Conservation (phyloP, 2,797 vertebrate species). For the Melanogrammus aeglefinus region DNA sequence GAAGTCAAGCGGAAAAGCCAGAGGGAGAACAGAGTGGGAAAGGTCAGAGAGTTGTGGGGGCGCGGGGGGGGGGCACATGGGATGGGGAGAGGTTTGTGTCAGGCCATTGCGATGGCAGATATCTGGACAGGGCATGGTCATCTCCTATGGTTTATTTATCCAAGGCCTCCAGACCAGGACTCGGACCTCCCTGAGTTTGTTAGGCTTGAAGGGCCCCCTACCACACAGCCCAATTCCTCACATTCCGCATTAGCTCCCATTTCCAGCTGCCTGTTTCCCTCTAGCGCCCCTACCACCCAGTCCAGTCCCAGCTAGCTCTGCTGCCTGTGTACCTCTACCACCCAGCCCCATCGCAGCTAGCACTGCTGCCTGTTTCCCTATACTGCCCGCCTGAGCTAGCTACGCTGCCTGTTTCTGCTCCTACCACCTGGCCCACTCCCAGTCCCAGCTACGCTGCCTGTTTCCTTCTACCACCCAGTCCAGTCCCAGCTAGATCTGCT, state of each 20-base stretch:
- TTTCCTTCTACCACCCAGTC: slow-evolving; percentile 39
- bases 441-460: too few species aligned
- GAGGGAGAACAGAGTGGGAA: slow-evolving; percentile 36
- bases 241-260: slow-evolving; percentile 82
- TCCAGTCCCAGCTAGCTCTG: slow-evolving; percentile 36
- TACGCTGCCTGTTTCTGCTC: too few species aligned
- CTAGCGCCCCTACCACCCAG: slow-evolving; percentile 55
- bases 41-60: slow-evolving; percentile 27
- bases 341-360: too few species aligned
- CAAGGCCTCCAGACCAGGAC: slow-evolving; percentile 81
- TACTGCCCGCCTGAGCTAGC: too few species aligned
- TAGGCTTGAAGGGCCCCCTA: slow-evolving; percentile 81
- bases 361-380: too few species aligned
- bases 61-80: not conserved
- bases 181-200: slow-evolving; percentile 86
- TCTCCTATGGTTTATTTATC: slow-evolving; percentile 82
- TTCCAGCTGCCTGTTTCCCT: slow-evolving; percentile 77
- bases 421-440: too few species aligned
- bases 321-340: not conserved
- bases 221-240: slow-evolving; percentile 80
- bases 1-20: slow-evolving; percentile 17
- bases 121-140: slow-evolving; percentile 80
- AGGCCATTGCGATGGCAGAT: slow-evolving; percentile 76
- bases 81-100: slow-evolving; percentile 61
- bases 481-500: too few species aligned